Evolutionary conservation across 53 echinoderm and acorn worm species (phyloP), one percentile per base, ranked within the genome.

Genomic region (Stichopus horrens): DNA sequence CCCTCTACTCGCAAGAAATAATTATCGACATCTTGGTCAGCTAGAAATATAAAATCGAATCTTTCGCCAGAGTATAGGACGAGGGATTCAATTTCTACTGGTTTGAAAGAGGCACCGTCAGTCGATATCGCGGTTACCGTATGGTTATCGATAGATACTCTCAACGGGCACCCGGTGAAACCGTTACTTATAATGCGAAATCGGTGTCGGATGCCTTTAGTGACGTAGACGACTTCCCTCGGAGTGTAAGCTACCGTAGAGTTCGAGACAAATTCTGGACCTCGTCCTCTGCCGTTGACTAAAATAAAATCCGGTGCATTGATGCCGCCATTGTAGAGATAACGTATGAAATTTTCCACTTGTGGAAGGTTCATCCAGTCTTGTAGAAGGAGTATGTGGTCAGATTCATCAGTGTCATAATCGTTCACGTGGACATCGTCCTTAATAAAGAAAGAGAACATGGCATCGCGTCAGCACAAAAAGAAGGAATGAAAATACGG

Each of bases 101-200:
- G 96, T 8, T 91, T 68, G 13, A 94, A 76, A 1, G 96, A 90
- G 7, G 81, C 86, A 9, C 96, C 96, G 83, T 96, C 96, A 58
- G 88, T 90, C 11, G 96, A 90, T 14, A 96, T 96, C 21, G 94
- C 87, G 8, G 90, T 94, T 73, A 96, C 73, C 6, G 58, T 90
- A 65, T 96, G 96, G 11, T 77, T 13, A 58, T 96, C 96, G 1
- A 96, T 10, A 0, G 94, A 91, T 4, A 96, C 68, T 4, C 85
- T 88, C 13, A 96, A 79, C 9, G 94, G 82, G 23, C 96, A 96
- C 16, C 86, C 84, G 52, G 88, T 86, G 55, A 76, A 90, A 74
- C 90, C 89, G 76, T 93, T 94, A 59, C 94, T 91, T 54, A 94
- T 90, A 18, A 94, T 75, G 7, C 96, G 90, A 79, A 96, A 96